Evolutionary conservation across 2,888 invertebrate genomes (phyloP).

Genomic region (Lymantria dispar): DNA sequence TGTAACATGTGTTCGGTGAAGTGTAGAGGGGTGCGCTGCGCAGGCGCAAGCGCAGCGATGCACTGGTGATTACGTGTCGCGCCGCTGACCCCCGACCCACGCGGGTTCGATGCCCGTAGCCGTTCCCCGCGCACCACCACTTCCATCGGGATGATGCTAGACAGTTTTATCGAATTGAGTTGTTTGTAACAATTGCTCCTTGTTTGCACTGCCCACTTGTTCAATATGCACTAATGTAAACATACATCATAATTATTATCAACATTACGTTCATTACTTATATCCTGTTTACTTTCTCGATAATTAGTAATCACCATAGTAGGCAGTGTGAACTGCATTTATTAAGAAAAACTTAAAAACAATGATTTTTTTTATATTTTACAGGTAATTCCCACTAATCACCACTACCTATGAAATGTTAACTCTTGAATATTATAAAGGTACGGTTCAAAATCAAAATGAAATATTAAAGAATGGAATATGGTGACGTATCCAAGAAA

Average conservation of each 20-base stretch:
- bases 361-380: too few species aligned
- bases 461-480: too few species aligned
- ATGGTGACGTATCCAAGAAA: too few species aligned
- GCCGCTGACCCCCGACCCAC: conserved; percentile 79
- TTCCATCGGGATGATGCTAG: conserved; percentile 48
- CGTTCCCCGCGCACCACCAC: conserved; percentile 40
- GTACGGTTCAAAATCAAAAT: too few species aligned
- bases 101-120: conserved; percentile 70
- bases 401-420: too few species aligned
- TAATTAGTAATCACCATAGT: neutral
- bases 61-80: conserved; percentile 75
- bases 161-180: conserved; percentile 55
- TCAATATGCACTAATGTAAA: conserved; percentile 15
- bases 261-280: conserved; percentile 18
- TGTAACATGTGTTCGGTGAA: neutral
- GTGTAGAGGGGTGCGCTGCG: conserved; percentile 44
- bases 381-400: too few species aligned
- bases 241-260: conserved; percentile 23
- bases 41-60: conserved; percentile 49
- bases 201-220: conserved; percentile 48
- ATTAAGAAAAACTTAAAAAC: too few species aligned
- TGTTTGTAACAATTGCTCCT: conserved; percentile 48
- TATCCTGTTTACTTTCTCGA: conserved; percentile 28
- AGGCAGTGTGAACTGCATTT: too few species aligned
- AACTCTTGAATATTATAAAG: too few species aligned